Evolutionary conservation across 1,140 invertebrate species (phyloP).

Genomic region (Drosophila varians): DNA sequence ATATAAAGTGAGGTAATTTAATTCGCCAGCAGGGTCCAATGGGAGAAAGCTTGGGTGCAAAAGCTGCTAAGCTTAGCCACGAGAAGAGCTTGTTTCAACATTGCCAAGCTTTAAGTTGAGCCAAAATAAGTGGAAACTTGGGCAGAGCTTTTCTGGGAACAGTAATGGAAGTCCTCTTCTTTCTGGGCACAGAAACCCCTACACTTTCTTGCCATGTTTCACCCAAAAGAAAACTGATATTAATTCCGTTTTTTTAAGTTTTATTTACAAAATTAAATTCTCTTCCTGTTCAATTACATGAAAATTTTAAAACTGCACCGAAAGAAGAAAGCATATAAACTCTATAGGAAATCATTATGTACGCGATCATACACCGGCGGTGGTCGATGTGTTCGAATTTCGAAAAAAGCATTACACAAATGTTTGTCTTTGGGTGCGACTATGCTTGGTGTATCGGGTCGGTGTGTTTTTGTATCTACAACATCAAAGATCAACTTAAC

Average conservation of each 20-base stretch:
- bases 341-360: conserved; percentile 35
- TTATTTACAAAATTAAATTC: conserved; percentile 79
- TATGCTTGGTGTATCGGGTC: not conserved
- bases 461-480: conserved; percentile 56
- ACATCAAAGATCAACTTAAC: conserved; percentile 75
- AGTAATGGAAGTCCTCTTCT: not conserved
- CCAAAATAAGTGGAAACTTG: not conserved
- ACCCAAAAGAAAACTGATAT: conserved; percentile 9
- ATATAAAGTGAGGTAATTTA: conserved; percentile 14
- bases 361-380: conserved; percentile 19
- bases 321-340: conserved; percentile 39
- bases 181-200: not conserved
- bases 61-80: not conserved
- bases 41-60: too few relatives aligned
- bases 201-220: not conserved
- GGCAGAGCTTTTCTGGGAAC: not conserved
- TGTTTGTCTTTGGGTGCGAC: conserved; percentile 1
- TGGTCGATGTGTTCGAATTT: conserved; percentile 1
- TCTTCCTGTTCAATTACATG: conserved; percentile 55
- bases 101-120: not conserved
- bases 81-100: not conserved
- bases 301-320: conserved; percentile 51
- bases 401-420: conserved; percentile 9
- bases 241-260: conserved; percentile 68
- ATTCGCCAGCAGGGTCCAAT: conserved; percentile 9